Percentiles rank a stretch among this genome's conserved stretches.
These are phyloP conservation scores for Vombatus ursinus DNA, from an alignment of 2,113 vertebrate genomes.

Conservation along the genomic window DNA sequence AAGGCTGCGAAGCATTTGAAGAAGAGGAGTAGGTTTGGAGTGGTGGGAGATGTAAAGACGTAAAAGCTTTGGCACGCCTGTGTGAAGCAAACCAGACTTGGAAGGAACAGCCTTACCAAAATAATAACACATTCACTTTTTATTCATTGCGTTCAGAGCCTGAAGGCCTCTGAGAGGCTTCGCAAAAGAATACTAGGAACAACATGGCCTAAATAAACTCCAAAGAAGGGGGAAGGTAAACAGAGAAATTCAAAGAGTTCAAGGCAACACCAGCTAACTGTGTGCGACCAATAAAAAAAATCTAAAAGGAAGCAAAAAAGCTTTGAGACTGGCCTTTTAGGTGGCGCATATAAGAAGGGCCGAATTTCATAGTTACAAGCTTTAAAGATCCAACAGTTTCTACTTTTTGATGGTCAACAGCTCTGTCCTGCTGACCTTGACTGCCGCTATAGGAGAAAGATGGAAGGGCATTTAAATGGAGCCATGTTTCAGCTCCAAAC, in stretches of 20 bases:
- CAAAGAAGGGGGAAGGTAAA: slow-evolving; percentile 70
- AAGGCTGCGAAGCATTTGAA: slow-evolving; percentile 66
- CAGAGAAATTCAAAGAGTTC: slow-evolving; percentile 69
- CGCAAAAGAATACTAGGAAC: slow-evolving; percentile 67
- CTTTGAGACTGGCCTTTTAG: slow-evolving; percentile 75
- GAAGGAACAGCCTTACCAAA: slow-evolving; percentile 57
- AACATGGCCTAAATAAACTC: slow-evolving; percentile 64
- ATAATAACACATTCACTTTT: slow-evolving; percentile 66
- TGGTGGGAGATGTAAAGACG: slow-evolving; percentile 67
- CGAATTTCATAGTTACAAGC: slow-evolving; percentile 71
- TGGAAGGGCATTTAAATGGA: slow-evolving; percentile 74
- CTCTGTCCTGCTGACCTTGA: slow-evolving; percentile 71
- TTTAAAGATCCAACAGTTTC: slow-evolving; percentile 79
- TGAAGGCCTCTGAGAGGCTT: slow-evolving; percentile 44
- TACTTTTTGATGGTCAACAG: slow-evolving; percentile 76
- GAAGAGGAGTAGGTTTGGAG: slow-evolving; percentile 40
- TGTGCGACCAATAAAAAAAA: slow-evolving; percentile 67
- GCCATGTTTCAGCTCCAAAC: slow-evolving; percentile 61
- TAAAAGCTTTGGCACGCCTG: slow-evolving; percentile 55
- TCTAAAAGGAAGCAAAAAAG: slow-evolving; percentile 70
- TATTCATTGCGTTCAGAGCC: slow-evolving; percentile 64
- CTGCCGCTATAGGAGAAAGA: slow-evolving; percentile 66
- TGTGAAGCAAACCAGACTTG: slow-evolving; percentile 33
- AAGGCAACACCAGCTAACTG: slow-evolving; percentile 62
- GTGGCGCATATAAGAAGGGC: slow-evolving; percentile 63